A percentile compares a stretch with the other conserved stretches of the same genome.
Conservation (phyloP, 2,888 invertebrate species). For the Aphidoletes aphidimyza region DNA sequence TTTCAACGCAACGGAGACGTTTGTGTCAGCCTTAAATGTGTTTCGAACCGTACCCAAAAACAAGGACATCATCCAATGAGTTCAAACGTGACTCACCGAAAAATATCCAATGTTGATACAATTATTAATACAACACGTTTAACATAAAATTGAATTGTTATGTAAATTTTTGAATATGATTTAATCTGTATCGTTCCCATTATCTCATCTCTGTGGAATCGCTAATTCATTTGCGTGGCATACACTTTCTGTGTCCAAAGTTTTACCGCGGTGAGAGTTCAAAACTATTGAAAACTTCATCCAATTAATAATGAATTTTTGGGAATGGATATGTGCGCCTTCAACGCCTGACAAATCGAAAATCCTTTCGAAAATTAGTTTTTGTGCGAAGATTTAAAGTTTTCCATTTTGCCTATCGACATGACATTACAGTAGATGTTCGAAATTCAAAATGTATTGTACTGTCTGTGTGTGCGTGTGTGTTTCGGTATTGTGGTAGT, state of each 20-base stretch:
- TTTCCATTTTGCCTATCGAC: slow-evolving; percentile 33
- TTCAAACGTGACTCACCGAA: not conserved
- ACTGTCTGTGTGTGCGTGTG: slow-evolving; percentile 56
- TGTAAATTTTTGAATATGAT: slow-evolving; percentile 3
- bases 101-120: not conserved
- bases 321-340: not conserved
- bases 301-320: not conserved
- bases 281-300: not conserved
- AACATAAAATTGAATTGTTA: slow-evolving; percentile 17
- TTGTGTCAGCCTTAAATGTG: not conserved
- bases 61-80: not conserved
- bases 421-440: slow-evolving; percentile 56
- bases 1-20: not conserved
- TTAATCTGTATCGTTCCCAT: not conserved
- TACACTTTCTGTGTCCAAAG: not conserved
- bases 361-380: too few relatives aligned
- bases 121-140: not conserved
- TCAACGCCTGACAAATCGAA: too few relatives aligned
- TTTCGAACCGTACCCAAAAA: not conserved
- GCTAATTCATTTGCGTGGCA: not conserved
- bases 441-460: too few relatives aligned
- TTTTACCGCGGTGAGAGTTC: too few relatives aligned
- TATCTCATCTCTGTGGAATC: not conserved
- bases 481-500: slow-evolving; percentile 2
- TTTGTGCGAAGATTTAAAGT: not conserved